Evolutionary conservation across 2,888 invertebrate species (phyloP).

Genomic region (Emmelina monodactyla): DNA sequence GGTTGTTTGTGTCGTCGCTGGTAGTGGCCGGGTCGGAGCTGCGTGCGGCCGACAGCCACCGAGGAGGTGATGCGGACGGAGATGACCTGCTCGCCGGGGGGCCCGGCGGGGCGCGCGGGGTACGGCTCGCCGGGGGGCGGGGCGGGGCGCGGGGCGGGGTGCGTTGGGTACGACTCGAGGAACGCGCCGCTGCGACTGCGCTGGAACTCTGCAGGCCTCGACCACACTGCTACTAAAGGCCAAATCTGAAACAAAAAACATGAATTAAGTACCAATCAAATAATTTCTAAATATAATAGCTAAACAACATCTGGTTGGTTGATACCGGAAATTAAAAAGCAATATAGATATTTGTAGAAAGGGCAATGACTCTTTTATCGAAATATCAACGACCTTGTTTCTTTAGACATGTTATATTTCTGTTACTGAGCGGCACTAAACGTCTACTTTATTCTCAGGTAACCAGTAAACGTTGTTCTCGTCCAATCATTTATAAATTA

Average conservation of each 20-base stretch:
- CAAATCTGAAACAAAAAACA: slow-evolving; percentile 37
- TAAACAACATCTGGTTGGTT: too few relatives aligned
- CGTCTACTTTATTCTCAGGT: too few relatives aligned
- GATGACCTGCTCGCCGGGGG: slow-evolving; percentile 50
- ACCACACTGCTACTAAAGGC: slow-evolving; percentile 30
- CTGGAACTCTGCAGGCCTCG: slow-evolving; percentile 28
- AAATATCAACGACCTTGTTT: too few relatives aligned
- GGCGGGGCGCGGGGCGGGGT: slow-evolving; percentile 18
- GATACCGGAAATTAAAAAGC: too few relatives aligned
- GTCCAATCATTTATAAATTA: too few relatives aligned
- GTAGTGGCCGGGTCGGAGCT: slow-evolving; percentile 22
- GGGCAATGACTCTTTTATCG: too few relatives aligned
- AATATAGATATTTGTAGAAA: too few relatives aligned
- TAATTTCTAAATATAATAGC: too few relatives aligned
- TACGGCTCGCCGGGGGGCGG: slow-evolving; percentile 20
- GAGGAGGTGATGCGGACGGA: slow-evolving; percentile 68
- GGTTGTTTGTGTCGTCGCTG: slow-evolving; percentile 5
- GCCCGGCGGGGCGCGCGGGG: slow-evolving; percentile 21
- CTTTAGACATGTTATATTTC: too few relatives aligned
- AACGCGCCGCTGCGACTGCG: too few relatives aligned
- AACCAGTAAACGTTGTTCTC: too few relatives aligned
- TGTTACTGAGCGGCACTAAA: too few relatives aligned
- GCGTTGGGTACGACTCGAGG: slow-evolving; percentile 9
- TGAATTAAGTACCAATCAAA: background rate
- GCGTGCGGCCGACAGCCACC: slow-evolving; percentile 63